Conservation (phyloP, 2,113 vertebrate genomes). For the Grus americana region DNA sequence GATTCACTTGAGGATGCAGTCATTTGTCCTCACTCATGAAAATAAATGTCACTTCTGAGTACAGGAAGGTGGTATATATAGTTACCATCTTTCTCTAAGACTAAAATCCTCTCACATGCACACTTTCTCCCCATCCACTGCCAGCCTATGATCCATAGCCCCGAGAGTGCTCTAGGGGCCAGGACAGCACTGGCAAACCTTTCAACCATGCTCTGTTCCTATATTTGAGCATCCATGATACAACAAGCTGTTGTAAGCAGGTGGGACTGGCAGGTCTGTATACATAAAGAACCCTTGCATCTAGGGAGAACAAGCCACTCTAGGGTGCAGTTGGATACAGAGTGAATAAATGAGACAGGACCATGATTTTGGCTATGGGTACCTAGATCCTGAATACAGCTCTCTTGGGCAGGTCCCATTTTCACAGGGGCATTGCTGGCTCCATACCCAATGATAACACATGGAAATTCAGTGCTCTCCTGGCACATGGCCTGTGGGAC, state of each 20-base stretch:
- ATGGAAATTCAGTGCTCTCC: neutral
- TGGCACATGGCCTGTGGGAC: neutral
- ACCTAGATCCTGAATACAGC: neutral
- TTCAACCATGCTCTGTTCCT: neutral
- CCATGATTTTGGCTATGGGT: neutral
- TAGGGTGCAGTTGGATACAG: neutral
- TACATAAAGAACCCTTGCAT: neutral
- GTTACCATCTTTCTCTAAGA: constrained; percentile 11
- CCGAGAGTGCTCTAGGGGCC: neutral
- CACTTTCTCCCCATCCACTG: neutral
- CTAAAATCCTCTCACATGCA: constrained; percentile 30
- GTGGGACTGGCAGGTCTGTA: neutral
- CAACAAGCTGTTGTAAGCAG: neutral
- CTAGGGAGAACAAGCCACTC: neutral
- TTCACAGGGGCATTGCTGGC: neutral
- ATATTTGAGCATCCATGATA: neutral
- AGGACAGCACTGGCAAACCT: neutral
- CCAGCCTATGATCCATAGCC: constrained; percentile 4
- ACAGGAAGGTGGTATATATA: constrained; percentile 47
- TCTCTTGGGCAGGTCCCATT: neutral
- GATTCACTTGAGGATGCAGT: constrained; percentile 63
- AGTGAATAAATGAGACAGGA: neutral
- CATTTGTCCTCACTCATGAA: constrained; percentile 66
- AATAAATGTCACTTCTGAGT: constrained; percentile 61
- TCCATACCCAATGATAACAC: neutral